Evolutionary conservation across 2,888 invertebrate genomes (phyloP).

Genomic region (Protophormia terraenovae): DNA sequence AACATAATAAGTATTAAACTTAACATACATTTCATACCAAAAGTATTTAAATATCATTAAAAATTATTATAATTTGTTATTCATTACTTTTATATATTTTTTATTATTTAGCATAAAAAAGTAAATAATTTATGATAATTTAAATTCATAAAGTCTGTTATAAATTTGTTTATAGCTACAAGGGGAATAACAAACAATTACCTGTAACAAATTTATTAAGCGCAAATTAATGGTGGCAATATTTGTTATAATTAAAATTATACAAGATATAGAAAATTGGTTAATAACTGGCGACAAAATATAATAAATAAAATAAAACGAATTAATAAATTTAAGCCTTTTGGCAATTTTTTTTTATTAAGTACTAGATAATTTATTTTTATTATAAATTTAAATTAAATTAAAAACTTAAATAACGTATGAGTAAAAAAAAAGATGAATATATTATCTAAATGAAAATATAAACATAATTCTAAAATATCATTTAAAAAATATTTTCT

Average conservation of each 20-base stretch:
- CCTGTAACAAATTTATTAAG: neutral
- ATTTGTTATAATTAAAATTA: conserved; percentile 20
- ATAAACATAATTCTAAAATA: too few relatives aligned
- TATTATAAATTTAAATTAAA: too few relatives aligned
- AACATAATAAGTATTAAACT: too few relatives aligned
- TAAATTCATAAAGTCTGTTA: neutral
- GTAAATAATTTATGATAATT: neutral
- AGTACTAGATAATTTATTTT: too few relatives aligned
- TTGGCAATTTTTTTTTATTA: too few relatives aligned
- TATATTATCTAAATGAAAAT: too few relatives aligned
- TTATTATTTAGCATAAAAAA: neutral
- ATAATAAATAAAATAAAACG: neutral
- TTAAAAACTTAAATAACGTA: too few relatives aligned
- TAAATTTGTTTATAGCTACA: neutral
- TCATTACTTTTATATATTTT: neutral
- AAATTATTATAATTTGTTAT: too few relatives aligned
- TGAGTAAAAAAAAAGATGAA: too few relatives aligned
- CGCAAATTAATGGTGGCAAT: neutral
- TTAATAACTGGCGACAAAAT: neutral
- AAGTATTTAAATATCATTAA: too few relatives aligned
- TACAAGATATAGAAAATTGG: neutral
- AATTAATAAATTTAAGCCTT: neutral
- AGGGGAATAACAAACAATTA: conserved; percentile 1
- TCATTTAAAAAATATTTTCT: too few relatives aligned
- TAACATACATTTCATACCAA: too few relatives aligned